phyloP scores from a whole-genome alignment of 92 coral and sea anemone genomes.

The Plumapathes pennacea region DNA sequence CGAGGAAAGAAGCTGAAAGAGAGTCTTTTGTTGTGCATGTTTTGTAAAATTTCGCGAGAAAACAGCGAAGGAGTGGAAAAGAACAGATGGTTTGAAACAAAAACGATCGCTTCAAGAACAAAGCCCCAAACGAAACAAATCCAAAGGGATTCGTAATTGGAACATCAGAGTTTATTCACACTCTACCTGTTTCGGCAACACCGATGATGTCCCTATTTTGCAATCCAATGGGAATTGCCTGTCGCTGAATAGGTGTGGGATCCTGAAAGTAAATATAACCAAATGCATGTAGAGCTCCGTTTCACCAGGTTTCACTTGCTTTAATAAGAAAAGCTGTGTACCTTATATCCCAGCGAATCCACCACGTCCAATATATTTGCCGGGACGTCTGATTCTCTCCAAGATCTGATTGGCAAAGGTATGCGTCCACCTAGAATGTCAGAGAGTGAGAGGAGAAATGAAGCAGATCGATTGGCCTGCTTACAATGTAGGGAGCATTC shows the following conservation, averaged over 20 bases:
- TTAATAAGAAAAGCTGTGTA: conserved; percentile 12
- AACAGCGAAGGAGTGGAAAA: too few species aligned
- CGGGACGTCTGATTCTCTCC: conserved; percentile 87
- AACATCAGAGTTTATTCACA: too few species aligned
- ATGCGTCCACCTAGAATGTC: conserved; percentile 79
- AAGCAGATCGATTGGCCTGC: not conserved
- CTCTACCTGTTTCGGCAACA: conserved; percentile 95
- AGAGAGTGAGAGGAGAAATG: not conserved
- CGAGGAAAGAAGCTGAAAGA: too few species aligned
- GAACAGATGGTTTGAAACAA: too few species aligned
- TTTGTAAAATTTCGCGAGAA: too few species aligned
- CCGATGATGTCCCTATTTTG: conserved; percentile 98
- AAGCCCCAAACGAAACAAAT: too few species aligned
- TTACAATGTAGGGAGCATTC: not conserved
- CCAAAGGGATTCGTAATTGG: too few species aligned
- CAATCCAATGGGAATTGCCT: conserved; percentile 95
- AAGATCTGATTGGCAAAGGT: conserved; percentile 80
- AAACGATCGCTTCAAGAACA: too few species aligned
- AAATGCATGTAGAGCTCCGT: not conserved
- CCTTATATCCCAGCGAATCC: conserved; percentile 81
- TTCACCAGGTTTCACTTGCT: too few species aligned
- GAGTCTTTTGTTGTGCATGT: too few species aligned
- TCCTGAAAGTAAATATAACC: conserved; percentile 60
- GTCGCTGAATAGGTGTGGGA: conserved; percentile 99
- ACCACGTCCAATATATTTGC: conserved; percentile 71